Conservation (phyloP, 2,797 vertebrate genomes). For the Apogon hyalosoma region DNA sequence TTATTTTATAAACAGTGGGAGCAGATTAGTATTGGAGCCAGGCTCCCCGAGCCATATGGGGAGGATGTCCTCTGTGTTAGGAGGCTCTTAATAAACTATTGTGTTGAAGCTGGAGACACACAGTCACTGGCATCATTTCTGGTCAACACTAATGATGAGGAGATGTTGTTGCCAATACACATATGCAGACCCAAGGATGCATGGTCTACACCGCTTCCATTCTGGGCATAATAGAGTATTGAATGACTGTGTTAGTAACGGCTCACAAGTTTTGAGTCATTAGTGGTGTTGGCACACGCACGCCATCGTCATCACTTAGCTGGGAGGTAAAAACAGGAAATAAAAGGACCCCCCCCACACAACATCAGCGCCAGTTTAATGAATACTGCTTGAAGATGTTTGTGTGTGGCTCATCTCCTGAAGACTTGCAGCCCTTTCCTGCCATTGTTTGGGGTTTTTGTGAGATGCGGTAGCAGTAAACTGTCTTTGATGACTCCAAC, state of each 20-base stretch:
- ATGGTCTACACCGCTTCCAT: slow-evolving; percentile 57
- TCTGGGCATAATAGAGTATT: slow-evolving; percentile 55
- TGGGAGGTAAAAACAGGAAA: slow-evolving; percentile 80
- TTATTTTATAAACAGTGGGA: slow-evolving; percentile 84
- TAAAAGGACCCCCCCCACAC: slow-evolving; percentile 44
- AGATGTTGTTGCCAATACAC: slow-evolving; percentile 49
- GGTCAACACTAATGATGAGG: slow-evolving; percentile 62
- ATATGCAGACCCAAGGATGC: slow-evolving; percentile 42
- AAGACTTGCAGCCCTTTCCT: slow-evolving; percentile 77
- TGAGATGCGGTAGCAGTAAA: slow-evolving; percentile 56
- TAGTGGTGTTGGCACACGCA: slow-evolving; percentile 68
- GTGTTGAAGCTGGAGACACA: slow-evolving; percentile 65
- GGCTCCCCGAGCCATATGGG: slow-evolving; percentile 74
- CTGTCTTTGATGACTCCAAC: slow-evolving; percentile 70
- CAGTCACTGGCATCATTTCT: slow-evolving; percentile 65
- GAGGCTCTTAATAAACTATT: slow-evolving; percentile 75
- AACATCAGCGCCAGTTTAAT: slow-evolving; percentile 69
- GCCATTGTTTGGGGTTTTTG: slow-evolving; percentile 77
- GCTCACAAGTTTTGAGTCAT: slow-evolving; percentile 61
- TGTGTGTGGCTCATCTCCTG: slow-evolving; percentile 81
- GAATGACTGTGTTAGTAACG: slow-evolving; percentile 63
- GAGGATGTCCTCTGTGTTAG: slow-evolving; percentile 80
- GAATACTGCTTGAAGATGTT: slow-evolving; percentile 77
- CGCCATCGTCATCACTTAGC: slow-evolving; percentile 37
- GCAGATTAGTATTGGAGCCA: slow-evolving; percentile 80